Conservation (phyloP, 2,113 vertebrate genomes). For the Astatoreochromis straeleni region DNA sequence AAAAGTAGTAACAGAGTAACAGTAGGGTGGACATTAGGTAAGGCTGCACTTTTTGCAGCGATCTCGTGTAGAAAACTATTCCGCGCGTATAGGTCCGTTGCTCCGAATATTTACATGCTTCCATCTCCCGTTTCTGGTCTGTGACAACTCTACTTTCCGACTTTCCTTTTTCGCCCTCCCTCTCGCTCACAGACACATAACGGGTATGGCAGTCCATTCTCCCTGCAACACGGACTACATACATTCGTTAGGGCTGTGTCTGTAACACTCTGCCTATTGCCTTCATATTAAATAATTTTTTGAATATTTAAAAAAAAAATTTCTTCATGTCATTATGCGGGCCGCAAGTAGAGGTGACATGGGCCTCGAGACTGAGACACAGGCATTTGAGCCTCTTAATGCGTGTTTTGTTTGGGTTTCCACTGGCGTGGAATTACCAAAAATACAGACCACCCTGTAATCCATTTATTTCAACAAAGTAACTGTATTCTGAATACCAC, state of each 20-base stretch:
- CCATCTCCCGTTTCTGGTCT: neutral
- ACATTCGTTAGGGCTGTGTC: neutral
- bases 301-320: fast-evolving
- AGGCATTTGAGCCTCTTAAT: neutral
- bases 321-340: neutral
- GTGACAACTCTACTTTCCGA: neutral
- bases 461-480: neutral
- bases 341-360: neutral
- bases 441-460: neutral
- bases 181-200: neutral
- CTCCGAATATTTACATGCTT: neutral
- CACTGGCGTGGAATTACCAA: neutral
- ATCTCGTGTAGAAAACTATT: neutral
- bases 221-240: neutral
- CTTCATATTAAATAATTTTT: neutral
- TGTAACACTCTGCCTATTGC: neutral
- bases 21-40: neutral
- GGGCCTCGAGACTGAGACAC: neutral
- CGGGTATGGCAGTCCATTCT: neutral
- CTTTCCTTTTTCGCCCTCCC: fast-evolving
- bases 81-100: fast-evolving
- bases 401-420: neutral
- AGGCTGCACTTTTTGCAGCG: neutral
- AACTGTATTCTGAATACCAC: neutral
- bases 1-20: neutral